phyloP scores from a whole-genome alignment of 64 coral and sea anemone genomes.

The Stylophora pistillata region DNA sequence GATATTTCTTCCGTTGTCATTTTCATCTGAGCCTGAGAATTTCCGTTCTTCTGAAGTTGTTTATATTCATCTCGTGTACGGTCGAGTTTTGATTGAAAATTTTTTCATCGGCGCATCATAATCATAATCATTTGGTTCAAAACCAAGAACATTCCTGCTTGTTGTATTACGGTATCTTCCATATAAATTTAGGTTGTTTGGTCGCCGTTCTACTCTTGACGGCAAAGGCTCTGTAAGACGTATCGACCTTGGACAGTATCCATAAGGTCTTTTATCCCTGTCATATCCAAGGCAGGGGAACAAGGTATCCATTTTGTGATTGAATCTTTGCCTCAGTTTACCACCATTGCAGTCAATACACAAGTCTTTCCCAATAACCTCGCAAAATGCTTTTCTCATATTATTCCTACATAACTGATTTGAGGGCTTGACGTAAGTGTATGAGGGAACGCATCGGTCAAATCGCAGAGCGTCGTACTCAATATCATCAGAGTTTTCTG shows the following conservation, averaged over 20 bases:
- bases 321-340: constrained; percentile 51
- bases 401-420: constrained; percentile 48
- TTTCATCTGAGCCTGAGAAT: background rate
- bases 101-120: background rate
- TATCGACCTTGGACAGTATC: constrained; percentile 66
- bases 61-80: constrained; percentile 1
- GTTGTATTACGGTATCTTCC: background rate
- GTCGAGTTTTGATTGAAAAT: constrained; percentile 3
- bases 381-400: constrained; percentile 74
- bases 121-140: background rate
- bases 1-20: background rate
- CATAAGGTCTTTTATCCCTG: constrained; percentile 69
- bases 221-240: constrained; percentile 75
- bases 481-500: constrained; percentile 12
- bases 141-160: background rate
- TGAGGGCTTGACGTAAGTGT: constrained; percentile 8
- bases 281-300: constrained; percentile 72
- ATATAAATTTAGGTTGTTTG: background rate
- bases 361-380: constrained; percentile 65
- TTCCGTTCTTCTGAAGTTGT: background rate
- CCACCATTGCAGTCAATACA: constrained; percentile 82
- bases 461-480: background rate
- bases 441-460: constrained; percentile 27
- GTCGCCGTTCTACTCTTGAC: background rate
- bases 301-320: constrained; percentile 45